Evolutionary conservation across 2,888 invertebrate species (phyloP).

Genomic region (Drosophila multiciliata): DNA sequence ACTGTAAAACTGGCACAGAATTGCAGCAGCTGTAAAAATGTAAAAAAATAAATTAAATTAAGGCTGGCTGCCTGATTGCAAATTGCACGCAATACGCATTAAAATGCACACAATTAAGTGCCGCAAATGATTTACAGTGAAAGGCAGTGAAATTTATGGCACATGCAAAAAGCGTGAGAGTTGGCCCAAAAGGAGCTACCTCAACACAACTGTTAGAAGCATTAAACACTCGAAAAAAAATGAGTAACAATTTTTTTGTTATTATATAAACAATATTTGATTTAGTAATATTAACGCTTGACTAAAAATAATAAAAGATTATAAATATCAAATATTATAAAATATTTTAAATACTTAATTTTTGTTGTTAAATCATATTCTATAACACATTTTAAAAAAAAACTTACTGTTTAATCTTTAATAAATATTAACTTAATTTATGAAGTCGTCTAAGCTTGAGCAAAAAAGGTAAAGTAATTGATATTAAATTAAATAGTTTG

Average conservation of each 20-base stretch:
- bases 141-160: slow-evolving; percentile 79
- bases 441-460: not conserved
- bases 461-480: not conserved
- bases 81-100: slow-evolving; percentile 74
- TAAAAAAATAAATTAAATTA: slow-evolving; percentile 11
- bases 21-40: slow-evolving; percentile 39
- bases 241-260: not conserved
- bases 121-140: slow-evolving; percentile 78
- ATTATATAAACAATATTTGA: not conserved
- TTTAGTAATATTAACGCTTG: too few species aligned
- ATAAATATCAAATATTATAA: not conserved
- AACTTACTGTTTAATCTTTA: not conserved
- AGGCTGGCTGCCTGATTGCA: slow-evolving; percentile 49
- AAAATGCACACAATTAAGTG: slow-evolving; percentile 73
- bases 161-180: slow-evolving; percentile 76
- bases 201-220: not conserved
- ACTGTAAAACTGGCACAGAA: slow-evolving; percentile 62
- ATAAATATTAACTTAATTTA: not conserved
- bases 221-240: not conserved
- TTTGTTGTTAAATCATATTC: not conserved
- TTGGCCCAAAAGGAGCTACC: slow-evolving; percentile 18
- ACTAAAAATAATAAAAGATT: not conserved
- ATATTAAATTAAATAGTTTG: not conserved
- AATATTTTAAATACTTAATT: too few species aligned
- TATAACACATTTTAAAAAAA: not conserved